phyloP scores from a whole-genome alignment of 2,797 vertebrate species.

The Danio kyathit region DNA sequence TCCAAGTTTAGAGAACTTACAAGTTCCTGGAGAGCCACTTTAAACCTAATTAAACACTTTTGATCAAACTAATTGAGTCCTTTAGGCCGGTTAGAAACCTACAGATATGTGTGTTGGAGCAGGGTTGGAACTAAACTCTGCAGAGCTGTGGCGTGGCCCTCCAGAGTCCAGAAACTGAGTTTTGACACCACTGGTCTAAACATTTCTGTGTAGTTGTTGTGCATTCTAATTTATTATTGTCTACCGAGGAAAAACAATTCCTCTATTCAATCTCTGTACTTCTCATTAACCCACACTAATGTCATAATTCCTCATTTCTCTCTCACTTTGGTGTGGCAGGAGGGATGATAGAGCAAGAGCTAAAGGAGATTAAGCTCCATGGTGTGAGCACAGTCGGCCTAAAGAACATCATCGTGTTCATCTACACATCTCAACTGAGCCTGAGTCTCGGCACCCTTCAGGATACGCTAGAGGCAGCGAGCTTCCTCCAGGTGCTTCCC shows the following conservation, averaged over 20 bases:
- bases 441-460: constrained; percentile 80
- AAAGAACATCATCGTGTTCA: constrained; percentile 85
- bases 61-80: too few relatives aligned
- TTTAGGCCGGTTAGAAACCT: too few relatives aligned
- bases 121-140: too few relatives aligned
- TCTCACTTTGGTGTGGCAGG: constrained; percentile 65
- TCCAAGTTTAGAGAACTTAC: too few relatives aligned
- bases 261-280: neutral
- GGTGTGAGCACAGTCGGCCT: constrained; percentile 80
- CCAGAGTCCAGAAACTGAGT: too few relatives aligned
- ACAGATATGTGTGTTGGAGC: too few relatives aligned
- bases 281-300: neutral
- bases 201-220: neutral
- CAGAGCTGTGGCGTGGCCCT: too few relatives aligned
- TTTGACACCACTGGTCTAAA: neutral
- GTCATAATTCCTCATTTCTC: constrained; percentile 4
- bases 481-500: constrained; percentile 85
- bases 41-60: too few relatives aligned
- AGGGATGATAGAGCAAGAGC: constrained; percentile 85
- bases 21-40: too few relatives aligned
- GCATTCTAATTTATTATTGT: neutral
- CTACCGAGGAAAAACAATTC: neutral
- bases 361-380: constrained; percentile 83
- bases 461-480: constrained; percentile 84
- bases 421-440: constrained; percentile 81